phyloP scores from a whole-genome alignment of 2,113 vertebrate genomes.

The Pongo abelii region DNA sequence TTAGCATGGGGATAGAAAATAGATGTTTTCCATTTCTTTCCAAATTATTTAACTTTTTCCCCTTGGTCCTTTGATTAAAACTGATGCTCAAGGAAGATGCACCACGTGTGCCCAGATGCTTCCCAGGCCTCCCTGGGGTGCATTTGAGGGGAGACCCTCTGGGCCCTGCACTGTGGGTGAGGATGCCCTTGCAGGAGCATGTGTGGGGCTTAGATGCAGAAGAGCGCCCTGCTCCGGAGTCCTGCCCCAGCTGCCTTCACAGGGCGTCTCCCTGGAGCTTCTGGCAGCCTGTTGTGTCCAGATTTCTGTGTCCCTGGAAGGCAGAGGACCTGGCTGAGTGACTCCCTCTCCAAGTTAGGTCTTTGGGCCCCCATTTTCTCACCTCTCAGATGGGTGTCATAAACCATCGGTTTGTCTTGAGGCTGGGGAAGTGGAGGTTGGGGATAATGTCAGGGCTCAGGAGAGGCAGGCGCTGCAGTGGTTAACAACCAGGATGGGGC shows the following conservation, averaged over 20 bases:
- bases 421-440: not conserved
- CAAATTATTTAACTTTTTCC: not conserved
- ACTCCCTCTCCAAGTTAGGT: not conserved
- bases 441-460: not conserved
- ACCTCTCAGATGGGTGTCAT: accelerated
- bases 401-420: not conserved
- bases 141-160: accelerated
- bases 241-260: accelerated
- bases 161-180: accelerated
- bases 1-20: accelerated
- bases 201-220: not conserved
- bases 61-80: not conserved
- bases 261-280: not conserved
- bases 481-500: not conserved
- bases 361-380: not conserved
- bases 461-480: accelerated
- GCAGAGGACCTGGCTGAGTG: not conserved
- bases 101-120: accelerated
- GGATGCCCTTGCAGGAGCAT: accelerated
- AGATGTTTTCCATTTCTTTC: not conserved
- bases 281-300: not conserved
- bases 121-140: not conserved
- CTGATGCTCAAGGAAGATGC: not conserved
- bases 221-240: accelerated
- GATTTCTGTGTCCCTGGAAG: not conserved